Percentiles rank a stretch among this genome's conserved stretches.
These are phyloP conservation scores for Plodia interpunctella DNA, from an alignment of 1,140 invertebrate genomes.

Conservation along the genomic window DNA sequence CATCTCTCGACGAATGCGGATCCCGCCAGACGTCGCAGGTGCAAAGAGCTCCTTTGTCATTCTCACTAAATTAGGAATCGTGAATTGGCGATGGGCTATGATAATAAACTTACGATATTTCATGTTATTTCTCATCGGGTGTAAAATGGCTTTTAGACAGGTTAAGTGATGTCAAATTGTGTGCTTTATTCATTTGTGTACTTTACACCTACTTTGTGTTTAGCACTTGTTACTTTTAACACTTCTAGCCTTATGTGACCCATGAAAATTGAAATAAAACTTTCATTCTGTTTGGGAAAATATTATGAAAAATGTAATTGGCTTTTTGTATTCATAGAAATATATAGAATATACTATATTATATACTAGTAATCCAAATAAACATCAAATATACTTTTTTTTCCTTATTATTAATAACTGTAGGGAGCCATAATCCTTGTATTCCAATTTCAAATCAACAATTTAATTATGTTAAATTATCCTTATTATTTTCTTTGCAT, in stretches of 20 bases:
- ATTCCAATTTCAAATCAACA: too few species aligned
- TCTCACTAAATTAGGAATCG: slow-evolving; percentile 9
- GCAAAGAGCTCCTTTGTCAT: slow-evolving; percentile 17
- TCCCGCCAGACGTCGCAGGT: slow-evolving; percentile 14
- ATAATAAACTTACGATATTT: slow-evolving; percentile 1
- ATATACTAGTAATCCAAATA: too few species aligned
- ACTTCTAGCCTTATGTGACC: not conserved
- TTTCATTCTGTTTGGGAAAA: too few species aligned
- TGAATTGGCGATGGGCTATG: slow-evolving; percentile 8
- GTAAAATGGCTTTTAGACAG: slow-evolving; percentile 1
- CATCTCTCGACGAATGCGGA: not conserved
- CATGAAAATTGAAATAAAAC: too few species aligned
- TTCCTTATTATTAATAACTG: too few species aligned
- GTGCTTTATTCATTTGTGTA: not conserved
- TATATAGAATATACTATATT: too few species aligned
- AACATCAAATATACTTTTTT: too few species aligned
- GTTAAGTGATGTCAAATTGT: slow-evolving; percentile 5
- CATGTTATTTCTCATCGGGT: not conserved
- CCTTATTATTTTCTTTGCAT: too few species aligned
- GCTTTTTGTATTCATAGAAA: too few species aligned
- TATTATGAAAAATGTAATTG: too few species aligned
- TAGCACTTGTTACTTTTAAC: not conserved
- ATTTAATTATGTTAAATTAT: too few species aligned
- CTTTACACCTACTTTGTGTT: not conserved
- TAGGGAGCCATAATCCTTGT: too few species aligned